Base-by-base conservation (phyloP, 2,113 vertebrate genomes). In the Oxygymnocypris stewartii region DNA sequence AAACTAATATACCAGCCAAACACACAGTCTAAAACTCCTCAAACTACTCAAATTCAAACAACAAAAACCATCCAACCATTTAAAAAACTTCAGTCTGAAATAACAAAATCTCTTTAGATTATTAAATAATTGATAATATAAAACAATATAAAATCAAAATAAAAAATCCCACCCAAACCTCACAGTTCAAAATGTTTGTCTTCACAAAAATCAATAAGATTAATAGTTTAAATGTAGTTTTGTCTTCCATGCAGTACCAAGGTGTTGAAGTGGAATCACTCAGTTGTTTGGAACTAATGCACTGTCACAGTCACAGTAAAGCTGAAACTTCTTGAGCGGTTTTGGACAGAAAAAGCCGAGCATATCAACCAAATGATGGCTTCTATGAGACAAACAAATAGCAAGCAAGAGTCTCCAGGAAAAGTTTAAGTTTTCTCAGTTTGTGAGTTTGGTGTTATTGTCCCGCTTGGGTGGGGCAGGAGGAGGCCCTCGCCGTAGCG, bases 401-500 rank as follows among this genome's bases (percentile, higher is more conserved):
- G 73, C 49, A 57, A 79, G 63, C 74, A 86, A 57, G 12, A 31
- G 16, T 35, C 57, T 54, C 57, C 54, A 35, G 47, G 42, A 37
- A 47, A 65, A 4, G 57, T 28, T 57, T 9, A 51, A 37, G n/a
- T 78, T 73, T 28, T 82, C 75, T 88, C 75, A 87, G 83, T 87
- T 84, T 84, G 97, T 99, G 49, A 99, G 96, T 94, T 99, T 99
- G 92, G 98, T 99, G 88, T 89, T 94, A 88, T 98, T 95, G 94
- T 98, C 98, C 90, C 98, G 95, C 86, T 99, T 99, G 6, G 98
- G 98, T 12, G 98, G 98, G 0, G 98, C 94, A 0, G 98, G 97
- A 0, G 98, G 98, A 0, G 98, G 97, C 20, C 98, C 98, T 80
- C 97, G 94, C 90, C 97, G 94, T 91, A 99, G 87, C 0, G 98